A percentile compares a stretch with the other conserved stretches of the same genome.
phyloP scores from a whole-genome alignment of 2,113 vertebrate species.

The Phainopepla nitens region DNA sequence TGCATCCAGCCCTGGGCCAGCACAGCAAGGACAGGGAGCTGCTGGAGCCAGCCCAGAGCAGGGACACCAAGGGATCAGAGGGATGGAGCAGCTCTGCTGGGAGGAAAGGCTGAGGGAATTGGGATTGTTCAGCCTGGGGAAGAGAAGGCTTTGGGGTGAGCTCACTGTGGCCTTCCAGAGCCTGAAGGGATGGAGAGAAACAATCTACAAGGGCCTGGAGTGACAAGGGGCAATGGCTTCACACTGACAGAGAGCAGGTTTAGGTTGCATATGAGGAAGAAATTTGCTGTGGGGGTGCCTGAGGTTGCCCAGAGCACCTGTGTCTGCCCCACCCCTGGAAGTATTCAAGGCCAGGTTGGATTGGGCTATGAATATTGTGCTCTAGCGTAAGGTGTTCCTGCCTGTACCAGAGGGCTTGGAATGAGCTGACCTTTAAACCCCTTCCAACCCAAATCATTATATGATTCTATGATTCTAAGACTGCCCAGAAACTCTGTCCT shows the following conservation, averaged over 20 bases:
- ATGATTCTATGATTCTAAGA: neutral
- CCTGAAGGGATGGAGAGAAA: neutral
- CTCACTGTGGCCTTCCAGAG: neutral
- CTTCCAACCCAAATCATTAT: neutral
- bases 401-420: neutral
- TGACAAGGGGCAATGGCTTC: neutral
- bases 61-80: neutral
- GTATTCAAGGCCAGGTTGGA: accelerated
- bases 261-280: accelerated
- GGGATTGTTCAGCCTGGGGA: neutral
- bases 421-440: neutral
- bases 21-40: neutral
- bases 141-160: neutral
- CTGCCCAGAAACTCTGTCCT: neutral
- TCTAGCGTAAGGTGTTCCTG: neutral
- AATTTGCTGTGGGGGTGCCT: neutral
- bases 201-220: neutral
- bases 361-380: neutral
- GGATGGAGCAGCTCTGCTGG: neutral
- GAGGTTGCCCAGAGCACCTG: neutral
- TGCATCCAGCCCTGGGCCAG: neutral
- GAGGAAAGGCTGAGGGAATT: neutral
- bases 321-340: neutral
- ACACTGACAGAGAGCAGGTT: neutral
- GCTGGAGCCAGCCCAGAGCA: neutral